Percentiles rank a stretch among this genome's conserved stretches.
Evolutionary conservation across 2,888 invertebrate species (phyloP).

Genomic region (Nyleta sp.): DNA sequence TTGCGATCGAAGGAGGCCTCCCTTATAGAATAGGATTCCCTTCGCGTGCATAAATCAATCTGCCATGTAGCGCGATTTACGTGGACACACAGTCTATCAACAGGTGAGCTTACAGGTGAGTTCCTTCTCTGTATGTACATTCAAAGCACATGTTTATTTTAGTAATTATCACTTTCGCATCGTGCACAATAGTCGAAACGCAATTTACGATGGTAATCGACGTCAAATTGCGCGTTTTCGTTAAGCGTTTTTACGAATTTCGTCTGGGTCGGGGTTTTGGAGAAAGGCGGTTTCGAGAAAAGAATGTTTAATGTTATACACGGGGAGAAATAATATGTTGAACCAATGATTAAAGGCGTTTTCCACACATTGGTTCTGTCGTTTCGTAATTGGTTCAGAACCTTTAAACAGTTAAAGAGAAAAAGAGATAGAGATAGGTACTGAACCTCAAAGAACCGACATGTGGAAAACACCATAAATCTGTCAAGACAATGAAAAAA

Average conservation of each 20-base stretch:
- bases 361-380: too few relatives aligned
- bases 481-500: too few relatives aligned
- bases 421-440: too few relatives aligned
- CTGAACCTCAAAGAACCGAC: too few relatives aligned
- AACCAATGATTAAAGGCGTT: too few relatives aligned
- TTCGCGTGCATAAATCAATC: constrained; percentile 65
- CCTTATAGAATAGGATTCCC: constrained; percentile 58
- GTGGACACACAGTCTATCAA: constrained; percentile 65
- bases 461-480: too few relatives aligned
- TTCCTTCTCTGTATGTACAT: constrained; percentile 47
- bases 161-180: constrained; percentile 46
- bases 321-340: too few relatives aligned
- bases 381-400: too few relatives aligned
- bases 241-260: not conserved
- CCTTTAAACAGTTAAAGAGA: too few relatives aligned
- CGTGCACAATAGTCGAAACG: constrained; percentile 6
- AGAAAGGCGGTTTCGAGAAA: too few relatives aligned
- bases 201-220: constrained; percentile 27
- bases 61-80: constrained; percentile 59
- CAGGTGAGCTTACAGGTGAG: constrained; percentile 64
- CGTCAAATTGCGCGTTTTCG: constrained; percentile 8
- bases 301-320: too few relatives aligned
- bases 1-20: constrained; percentile 42
- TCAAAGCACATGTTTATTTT: constrained; percentile 61
- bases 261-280: too few relatives aligned